A percentile compares a stretch with the other conserved stretches of the same genome.
These are phyloP conservation scores for Lithobates sylvaticus DNA, from an alignment of 2,797 vertebrate species.

Conservation along the genomic window DNA sequence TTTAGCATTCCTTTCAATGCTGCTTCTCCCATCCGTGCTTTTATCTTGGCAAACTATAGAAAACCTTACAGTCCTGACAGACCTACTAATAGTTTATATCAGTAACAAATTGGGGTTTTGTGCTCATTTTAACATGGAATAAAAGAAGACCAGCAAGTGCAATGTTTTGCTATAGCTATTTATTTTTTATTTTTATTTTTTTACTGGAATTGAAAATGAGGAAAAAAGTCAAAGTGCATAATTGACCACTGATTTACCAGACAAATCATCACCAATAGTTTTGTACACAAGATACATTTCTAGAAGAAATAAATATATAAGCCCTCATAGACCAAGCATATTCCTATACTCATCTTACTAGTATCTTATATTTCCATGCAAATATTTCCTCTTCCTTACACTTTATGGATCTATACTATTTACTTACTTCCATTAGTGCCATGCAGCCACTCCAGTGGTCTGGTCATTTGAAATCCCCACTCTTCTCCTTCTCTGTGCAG, in stretches of 20 bases:
- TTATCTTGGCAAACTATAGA: neutral
- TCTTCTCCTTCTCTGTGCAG: no score
- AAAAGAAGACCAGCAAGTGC: slow-evolving; percentile 26
- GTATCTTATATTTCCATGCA: neutral
- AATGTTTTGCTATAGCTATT: slow-evolving; percentile 3
- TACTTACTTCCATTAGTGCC: no score
- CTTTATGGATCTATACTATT: neutral
- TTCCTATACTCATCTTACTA: neutral
- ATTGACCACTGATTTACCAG: neutral
- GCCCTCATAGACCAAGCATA: neutral
- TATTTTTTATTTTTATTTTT: slow-evolving; percentile 14
- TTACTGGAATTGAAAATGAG: slow-evolving; percentile 31
- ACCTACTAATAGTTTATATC: no score
- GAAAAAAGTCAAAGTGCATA: neutral
- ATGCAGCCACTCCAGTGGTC: no score
- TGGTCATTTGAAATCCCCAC: no score
- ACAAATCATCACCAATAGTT: neutral
- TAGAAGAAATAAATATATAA: neutral
- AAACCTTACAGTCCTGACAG: no score
- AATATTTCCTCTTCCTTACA: neutral
- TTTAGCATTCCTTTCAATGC: no score
- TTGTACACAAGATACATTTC: neutral
- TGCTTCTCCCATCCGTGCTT: neutral
- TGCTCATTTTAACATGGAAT: neutral
- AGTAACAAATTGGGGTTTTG: neutral